Conservation (phyloP, 2,113 vertebrate species). For the Nanorana parkeri region DNA sequence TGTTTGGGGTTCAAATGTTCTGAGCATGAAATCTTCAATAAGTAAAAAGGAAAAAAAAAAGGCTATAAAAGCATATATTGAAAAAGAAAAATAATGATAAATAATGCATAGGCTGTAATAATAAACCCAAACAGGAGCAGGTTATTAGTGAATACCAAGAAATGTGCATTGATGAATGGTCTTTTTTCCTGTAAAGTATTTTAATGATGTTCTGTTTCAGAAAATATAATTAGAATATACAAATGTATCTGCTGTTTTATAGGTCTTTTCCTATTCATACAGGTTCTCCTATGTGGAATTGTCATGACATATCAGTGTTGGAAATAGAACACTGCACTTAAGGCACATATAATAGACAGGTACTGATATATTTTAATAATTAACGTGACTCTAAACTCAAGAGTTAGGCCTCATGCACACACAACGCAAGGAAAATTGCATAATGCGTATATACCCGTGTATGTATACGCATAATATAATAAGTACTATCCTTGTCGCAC, state of each 20-base stretch:
- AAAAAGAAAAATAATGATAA: neutral
- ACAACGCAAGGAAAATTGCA: too few relatives aligned
- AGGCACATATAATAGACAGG: too few relatives aligned
- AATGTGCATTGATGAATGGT: neutral
- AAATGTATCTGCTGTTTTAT: neutral
- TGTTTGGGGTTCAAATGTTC: constrained; percentile 40
- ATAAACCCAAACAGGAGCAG: neutral
- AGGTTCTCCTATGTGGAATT: neutral
- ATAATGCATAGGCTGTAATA: constrained; percentile 13
- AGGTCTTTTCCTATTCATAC: neutral
- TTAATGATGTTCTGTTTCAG: neutral
- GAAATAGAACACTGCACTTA: too few relatives aligned
- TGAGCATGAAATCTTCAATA: constrained; percentile 40
- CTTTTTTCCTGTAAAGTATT: neutral
- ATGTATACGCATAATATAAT: too few relatives aligned
- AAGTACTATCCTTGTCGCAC: too few relatives aligned
- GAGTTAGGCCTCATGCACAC: too few relatives aligned
- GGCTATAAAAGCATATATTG: constrained; percentile 9
- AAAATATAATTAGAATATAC: neutral
- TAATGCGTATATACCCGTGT: too few relatives aligned
- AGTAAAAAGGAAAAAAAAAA: constrained; percentile 20
- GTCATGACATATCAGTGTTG: too few relatives aligned
- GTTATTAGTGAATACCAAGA: constrained; percentile 9
- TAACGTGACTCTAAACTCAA: too few relatives aligned
- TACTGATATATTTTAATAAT: too few relatives aligned